Percentiles rank a stretch among this genome's conserved stretches.
Conservation (phyloP, 2,888 invertebrate genomes). For the Ferdinandea cuprea region DNA sequence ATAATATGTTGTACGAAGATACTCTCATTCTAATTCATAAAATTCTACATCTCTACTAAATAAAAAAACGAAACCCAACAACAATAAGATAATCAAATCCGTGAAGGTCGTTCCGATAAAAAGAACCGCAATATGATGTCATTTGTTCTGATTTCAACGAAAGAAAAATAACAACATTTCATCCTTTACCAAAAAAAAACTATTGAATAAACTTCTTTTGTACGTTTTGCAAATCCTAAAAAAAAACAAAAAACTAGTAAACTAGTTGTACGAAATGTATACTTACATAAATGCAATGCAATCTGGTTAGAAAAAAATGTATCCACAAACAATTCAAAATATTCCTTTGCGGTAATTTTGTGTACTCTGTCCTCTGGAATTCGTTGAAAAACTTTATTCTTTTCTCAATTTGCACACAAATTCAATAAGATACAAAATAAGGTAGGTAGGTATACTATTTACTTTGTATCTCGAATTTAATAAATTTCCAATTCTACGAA, state of each 20-base stretch:
- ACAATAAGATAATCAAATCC: not conserved
- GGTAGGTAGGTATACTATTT: too few species aligned
- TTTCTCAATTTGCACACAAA: constrained; percentile 22
- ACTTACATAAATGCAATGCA: constrained; percentile 67
- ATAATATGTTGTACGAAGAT: too few species aligned
- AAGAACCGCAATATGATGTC: not conserved
- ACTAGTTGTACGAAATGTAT: not conserved
- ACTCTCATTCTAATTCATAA: too few species aligned
- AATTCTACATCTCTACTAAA: not conserved
- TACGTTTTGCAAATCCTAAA: not conserved
- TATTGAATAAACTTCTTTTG: constrained; percentile 47
- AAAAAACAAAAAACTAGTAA: too few species aligned
- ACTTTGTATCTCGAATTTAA: constrained; percentile 54
- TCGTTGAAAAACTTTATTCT: constrained; percentile 16
- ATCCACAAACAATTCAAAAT: constrained; percentile 61
- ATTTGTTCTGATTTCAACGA: not conserved
- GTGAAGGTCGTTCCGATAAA: not conserved
- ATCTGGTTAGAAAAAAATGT: constrained; percentile 38
- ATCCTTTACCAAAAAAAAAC: not conserved
- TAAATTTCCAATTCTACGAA: constrained; percentile 61
- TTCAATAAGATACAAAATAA: constrained; percentile 13
- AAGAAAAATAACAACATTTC: not conserved
- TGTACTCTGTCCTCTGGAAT: constrained; percentile 25
- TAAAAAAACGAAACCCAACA: not conserved
- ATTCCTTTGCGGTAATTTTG: constrained; percentile 12